phyloP scores from a whole-genome alignment of 35 echinoderm and acorn worm species.

The Diadema setosum region DNA sequence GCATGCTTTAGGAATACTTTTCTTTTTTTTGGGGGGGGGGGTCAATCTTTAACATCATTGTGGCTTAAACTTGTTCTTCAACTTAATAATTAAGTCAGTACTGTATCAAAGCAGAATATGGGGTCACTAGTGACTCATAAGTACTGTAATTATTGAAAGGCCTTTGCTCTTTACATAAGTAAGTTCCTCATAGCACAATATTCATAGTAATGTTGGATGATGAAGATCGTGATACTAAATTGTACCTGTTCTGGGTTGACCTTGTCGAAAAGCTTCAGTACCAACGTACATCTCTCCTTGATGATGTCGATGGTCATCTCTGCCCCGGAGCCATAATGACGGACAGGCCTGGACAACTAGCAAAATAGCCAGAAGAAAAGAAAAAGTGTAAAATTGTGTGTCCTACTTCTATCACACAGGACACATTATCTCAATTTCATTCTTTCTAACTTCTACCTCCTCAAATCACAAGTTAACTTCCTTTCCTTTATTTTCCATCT shows the following conservation, averaged over 20 bases:
- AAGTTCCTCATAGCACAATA: no score
- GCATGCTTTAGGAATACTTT: no score
- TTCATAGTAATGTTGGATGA: no score
- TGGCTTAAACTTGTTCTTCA: no score
- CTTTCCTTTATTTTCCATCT: neutral
- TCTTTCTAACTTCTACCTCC: neutral
- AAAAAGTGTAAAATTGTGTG: neutral
- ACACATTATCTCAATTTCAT: neutral
- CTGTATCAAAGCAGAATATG: no score
- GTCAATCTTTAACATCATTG: no score
- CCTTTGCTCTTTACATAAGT: no score
- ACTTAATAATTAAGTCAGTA: no score
- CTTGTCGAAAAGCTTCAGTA: constrained; percentile 96
- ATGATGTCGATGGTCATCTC: constrained; percentile 79
- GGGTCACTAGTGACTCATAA: no score
- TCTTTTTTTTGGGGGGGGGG: no score
- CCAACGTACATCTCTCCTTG: constrained; percentile 61
- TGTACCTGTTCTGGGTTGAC: constrained; percentile 94
- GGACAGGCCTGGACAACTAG: neutral
- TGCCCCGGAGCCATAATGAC: constrained; percentile 81
- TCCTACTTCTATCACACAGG: neutral
- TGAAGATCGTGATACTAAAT: no score
- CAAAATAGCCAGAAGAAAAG: neutral
- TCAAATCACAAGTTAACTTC: neutral
- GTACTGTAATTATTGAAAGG: no score